Percentiles rank a stretch among this genome's conserved stretches.
These are phyloP conservation scores for Sandelia bainsii DNA, from an alignment of 2,797 vertebrate species.

Conservation along the genomic window DNA sequence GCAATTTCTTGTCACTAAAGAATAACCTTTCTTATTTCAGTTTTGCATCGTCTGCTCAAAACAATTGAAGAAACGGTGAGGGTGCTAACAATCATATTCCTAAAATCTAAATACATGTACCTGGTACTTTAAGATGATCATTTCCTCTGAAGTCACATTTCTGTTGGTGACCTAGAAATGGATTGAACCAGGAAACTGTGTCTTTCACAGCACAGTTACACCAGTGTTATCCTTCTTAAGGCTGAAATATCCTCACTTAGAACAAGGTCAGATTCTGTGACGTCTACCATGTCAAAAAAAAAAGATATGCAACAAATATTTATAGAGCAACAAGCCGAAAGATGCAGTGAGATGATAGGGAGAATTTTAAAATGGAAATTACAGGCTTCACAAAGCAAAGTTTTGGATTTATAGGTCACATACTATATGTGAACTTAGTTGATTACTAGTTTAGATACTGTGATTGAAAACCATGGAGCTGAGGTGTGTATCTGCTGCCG, in stretches of 20 bases:
- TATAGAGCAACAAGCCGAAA: background rate
- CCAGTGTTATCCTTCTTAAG: slow-evolving; percentile 16
- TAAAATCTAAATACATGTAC: slow-evolving; percentile 18
- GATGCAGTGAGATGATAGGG: background rate
- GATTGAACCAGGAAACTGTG: slow-evolving; percentile 21
- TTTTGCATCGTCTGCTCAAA: slow-evolving; percentile 9
- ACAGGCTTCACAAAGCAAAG: slow-evolving; percentile 1
- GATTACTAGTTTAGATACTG: background rate
- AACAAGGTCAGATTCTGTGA: slow-evolving; percentile 47
- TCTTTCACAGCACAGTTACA: slow-evolving; percentile 25
- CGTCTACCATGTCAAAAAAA: background rate
- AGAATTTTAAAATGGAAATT: slow-evolving; percentile 2
- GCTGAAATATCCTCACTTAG: slow-evolving; percentile 37
- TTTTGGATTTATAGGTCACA: slow-evolving; percentile 4
- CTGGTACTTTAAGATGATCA: slow-evolving; percentile 14
- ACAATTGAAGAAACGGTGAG: slow-evolving; percentile 8
- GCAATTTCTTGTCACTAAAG: background rate
- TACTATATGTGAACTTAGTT: background rate
- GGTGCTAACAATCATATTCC: slow-evolving; percentile 8
- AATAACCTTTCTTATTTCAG: background rate
- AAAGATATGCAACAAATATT: background rate
- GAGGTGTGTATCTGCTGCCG: background rate
- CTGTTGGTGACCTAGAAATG: slow-evolving; percentile 40
- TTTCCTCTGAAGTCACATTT: slow-evolving; percentile 38
- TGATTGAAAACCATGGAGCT: background rate